Evolutionary conservation across 2,888 invertebrate species (phyloP).

Genomic region (Tachina grossa): DNA sequence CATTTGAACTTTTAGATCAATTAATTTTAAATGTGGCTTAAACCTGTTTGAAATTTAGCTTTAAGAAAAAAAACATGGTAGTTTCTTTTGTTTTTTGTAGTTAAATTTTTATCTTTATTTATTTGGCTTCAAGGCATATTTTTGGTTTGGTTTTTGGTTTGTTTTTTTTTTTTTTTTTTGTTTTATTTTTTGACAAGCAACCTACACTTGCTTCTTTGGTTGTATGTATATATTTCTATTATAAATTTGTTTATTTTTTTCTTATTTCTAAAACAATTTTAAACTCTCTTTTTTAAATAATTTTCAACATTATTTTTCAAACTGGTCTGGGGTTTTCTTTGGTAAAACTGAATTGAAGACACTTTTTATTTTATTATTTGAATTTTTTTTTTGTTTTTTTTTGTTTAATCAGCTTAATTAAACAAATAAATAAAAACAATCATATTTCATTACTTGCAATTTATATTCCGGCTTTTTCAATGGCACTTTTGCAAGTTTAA

Average conservation of each 20-base stretch:
- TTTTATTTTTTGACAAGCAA: slow-evolving; percentile 24
- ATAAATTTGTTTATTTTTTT: neutral
- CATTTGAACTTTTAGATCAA: slow-evolving; percentile 46
- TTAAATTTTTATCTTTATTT: slow-evolving; percentile 39
- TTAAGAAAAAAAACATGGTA: neutral
- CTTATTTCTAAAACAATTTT: slow-evolving; percentile 9
- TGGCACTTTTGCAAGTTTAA: neutral
- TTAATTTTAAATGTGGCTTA: slow-evolving; percentile 35
- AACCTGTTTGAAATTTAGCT: slow-evolving; percentile 54
- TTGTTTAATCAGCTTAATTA: slow-evolving; percentile 49
- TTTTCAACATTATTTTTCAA: slow-evolving; percentile 16
- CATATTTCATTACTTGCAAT: slow-evolving; percentile 32
- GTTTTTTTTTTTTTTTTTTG: neutral
- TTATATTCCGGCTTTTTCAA: slow-evolving; percentile 32
- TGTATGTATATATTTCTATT: neutral
- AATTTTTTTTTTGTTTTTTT: too few relatives aligned
- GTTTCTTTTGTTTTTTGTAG: neutral
- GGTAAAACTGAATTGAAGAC: neutral
- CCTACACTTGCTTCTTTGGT: slow-evolving; percentile 48
- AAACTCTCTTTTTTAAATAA: slow-evolving; percentile 19
- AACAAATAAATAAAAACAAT: slow-evolving; percentile 8
- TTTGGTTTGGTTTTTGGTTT: neutral
- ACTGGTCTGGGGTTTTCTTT: slow-evolving; percentile 22
- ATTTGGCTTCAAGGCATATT: slow-evolving; percentile 11
- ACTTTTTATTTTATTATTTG: slow-evolving; percentile 4